phyloP scores from a whole-genome alignment of 1,140 invertebrate species.

The Diachasma alloeum region DNA sequence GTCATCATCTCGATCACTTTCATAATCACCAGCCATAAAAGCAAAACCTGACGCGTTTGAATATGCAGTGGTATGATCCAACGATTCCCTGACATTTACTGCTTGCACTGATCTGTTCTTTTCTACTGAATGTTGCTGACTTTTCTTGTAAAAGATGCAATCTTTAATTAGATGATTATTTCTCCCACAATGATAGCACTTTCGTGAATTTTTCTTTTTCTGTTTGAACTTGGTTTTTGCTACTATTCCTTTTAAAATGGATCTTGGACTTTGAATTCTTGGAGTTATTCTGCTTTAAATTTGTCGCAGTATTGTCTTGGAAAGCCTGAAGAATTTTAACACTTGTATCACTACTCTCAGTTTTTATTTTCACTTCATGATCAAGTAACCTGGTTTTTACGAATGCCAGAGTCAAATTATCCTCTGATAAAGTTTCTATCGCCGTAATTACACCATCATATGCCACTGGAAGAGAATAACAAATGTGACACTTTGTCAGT shows the following conservation, averaged over 20 bases:
- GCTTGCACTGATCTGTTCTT: not conserved
- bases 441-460: slow-evolving; percentile 34
- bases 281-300: not conserved
- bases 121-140: slow-evolving; percentile 15
- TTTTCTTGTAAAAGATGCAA: slow-evolving; percentile 40
- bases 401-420: slow-evolving; percentile 32
- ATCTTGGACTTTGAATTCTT: not conserved
- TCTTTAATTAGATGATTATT: slow-evolving; percentile 41
- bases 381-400: slow-evolving; percentile 36
- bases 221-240: not conserved
- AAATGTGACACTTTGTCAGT: too few species aligned
- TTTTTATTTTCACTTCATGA: slow-evolving; percentile 29
- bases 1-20: not conserved
- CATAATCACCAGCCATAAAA: slow-evolving; percentile 8
- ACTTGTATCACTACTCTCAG: slow-evolving; percentile 30
- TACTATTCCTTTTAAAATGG: not conserved
- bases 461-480: slow-evolving; percentile 25
- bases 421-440: slow-evolving; percentile 35
- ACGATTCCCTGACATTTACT: not conserved
- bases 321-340: slow-evolving; percentile 25
- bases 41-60: slow-evolving; percentile 2
- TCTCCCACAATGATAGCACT: slow-evolving; percentile 45
- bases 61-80: not conserved
- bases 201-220: not conserved
- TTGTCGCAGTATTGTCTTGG: not conserved